These are phyloP conservation scores for Eretmochelys imbricata DNA, from an alignment of 2,113 vertebrate genomes.

Conservation along the genomic window DNA sequence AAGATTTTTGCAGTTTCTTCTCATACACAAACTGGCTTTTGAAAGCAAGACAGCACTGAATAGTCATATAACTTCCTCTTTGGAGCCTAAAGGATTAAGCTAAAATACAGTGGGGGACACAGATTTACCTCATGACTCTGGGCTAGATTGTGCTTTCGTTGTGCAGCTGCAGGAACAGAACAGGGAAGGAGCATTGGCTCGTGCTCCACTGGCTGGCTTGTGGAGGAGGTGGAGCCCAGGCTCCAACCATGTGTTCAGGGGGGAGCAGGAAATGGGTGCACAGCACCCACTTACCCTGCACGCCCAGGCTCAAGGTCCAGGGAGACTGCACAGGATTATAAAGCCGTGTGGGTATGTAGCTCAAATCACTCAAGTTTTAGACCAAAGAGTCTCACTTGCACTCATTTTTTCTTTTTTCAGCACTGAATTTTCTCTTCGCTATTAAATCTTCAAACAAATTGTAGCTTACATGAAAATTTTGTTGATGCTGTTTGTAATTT, in stretches of 20 bases:
- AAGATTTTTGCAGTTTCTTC: not conserved
- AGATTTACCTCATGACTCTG: not conserved
- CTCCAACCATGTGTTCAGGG: constrained; percentile 29
- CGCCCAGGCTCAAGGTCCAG: not conserved
- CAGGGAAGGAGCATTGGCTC: not conserved
- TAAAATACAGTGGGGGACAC: not conserved
- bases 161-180: not conserved
- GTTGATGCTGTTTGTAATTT: not conserved
- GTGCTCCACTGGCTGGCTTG: constrained; percentile 37
- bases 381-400: not conserved
- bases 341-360: not conserved
- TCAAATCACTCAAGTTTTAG: not conserved
- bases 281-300: too few species aligned
- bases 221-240: not conserved
- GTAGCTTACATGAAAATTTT: rapidly evolving
- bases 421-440: not conserved
- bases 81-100: not conserved
- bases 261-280: not conserved
- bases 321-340: not conserved
- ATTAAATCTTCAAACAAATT: not conserved
- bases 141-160: not conserved
- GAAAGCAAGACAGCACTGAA: not conserved
- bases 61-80: not conserved
- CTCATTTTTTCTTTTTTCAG: not conserved
- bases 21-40: not conserved